Percentiles rank a stretch among this genome's conserved stretches.
These are phyloP conservation scores for Bombus pascuorum DNA, from an alignment of 1,140 invertebrate species.

Conservation along the genomic window DNA sequence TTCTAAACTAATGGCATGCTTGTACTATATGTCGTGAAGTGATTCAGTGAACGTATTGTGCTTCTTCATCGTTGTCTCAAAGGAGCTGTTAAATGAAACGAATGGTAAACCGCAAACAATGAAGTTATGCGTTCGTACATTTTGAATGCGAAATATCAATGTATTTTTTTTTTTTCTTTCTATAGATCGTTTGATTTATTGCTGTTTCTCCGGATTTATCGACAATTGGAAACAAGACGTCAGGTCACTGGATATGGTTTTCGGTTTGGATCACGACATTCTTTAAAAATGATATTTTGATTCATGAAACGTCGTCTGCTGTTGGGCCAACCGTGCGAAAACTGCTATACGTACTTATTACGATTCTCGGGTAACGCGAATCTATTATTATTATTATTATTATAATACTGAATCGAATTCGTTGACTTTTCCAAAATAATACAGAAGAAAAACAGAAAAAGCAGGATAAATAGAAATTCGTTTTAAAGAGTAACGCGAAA, in stretches of 20 bases:
- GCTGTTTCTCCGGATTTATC: background rate
- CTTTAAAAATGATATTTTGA: background rate
- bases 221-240: slow-evolving; percentile 26
- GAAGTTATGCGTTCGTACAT: background rate
- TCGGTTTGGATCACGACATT: background rate
- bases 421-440: background rate
- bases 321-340: background rate
- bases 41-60: background rate
- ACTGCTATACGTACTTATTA: background rate
- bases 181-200: slow-evolving; percentile 47
- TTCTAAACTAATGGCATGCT: slow-evolving; percentile 8
- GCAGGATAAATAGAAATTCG: background rate
- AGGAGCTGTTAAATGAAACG: background rate
- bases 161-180: background rate
- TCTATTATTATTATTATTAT: no score
- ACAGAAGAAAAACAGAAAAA: no score
- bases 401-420: background rate
- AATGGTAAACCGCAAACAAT: background rate
- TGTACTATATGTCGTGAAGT: slow-evolving; percentile 11
- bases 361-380: no score
- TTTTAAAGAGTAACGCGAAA: background rate
- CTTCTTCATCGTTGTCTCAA: background rate
- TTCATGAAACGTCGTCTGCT: background rate
- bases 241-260: slow-evolving; percentile 56
- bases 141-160: background rate